Percentiles rank a stretch among this genome's conserved stretches.
These are phyloP conservation scores for Stenichneumon culpator DNA, from an alignment of 2,888 invertebrate genomes.

Conservation along the genomic window DNA sequence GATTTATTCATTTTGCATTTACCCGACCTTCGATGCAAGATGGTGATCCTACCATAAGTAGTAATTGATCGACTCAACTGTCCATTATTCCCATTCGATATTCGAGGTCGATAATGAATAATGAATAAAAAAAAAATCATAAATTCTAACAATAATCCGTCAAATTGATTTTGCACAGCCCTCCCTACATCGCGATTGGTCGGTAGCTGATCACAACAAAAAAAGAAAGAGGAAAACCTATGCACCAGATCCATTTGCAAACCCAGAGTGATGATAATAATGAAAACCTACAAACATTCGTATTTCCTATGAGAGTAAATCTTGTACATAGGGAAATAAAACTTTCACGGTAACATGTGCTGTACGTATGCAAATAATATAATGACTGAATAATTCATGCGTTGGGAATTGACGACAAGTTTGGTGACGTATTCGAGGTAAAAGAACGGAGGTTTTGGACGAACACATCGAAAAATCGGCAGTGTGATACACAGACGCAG, in stretches of 20 bases:
- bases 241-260: slow-evolving; percentile 35
- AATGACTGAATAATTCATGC: slow-evolving; percentile 32
- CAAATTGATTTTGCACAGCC: not conserved
- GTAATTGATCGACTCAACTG: not conserved
- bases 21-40: not conserved
- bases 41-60: not conserved
- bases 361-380: slow-evolving; percentile 34
- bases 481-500: slow-evolving; percentile 1
- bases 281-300: slow-evolving; percentile 46
- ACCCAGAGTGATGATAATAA: slow-evolving; percentile 42
- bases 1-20: not conserved
- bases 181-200: not conserved
- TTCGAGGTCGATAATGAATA: not conserved
- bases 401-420: slow-evolving; percentile 24
- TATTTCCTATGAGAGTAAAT: slow-evolving; percentile 50
- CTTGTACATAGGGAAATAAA: slow-evolving; percentile 25
- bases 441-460: slow-evolving; percentile 49
- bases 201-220: not conserved
- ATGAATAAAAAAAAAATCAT: not conserved
- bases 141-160: not conserved
- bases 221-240: slow-evolving; percentile 26
- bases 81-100: not conserved
- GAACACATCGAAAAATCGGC: slow-evolving; percentile 15
- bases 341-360: slow-evolving; percentile 39
- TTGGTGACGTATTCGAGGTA: slow-evolving; percentile 1